Evolutionary conservation across 2,113 vertebrate genomes (phyloP).

Genomic region (Lycocorax pyrrhopterus): DNA sequence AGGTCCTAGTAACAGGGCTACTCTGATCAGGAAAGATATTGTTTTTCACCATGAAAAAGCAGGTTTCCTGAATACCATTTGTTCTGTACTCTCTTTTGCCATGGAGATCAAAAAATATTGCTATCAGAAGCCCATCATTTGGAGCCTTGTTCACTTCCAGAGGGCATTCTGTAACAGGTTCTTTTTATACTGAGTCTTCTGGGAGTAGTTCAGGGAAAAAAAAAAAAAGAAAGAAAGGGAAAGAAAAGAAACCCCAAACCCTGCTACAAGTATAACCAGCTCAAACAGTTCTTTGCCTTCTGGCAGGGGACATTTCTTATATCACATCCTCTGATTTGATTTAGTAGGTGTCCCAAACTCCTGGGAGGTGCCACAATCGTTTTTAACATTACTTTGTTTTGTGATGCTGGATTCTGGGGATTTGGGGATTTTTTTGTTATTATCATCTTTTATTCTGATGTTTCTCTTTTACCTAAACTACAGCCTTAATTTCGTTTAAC

Average conservation of each 20-base stretch:
- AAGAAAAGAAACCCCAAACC: not conserved
- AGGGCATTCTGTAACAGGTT: not conserved
- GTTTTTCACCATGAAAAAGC: not conserved
- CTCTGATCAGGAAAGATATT: not conserved
- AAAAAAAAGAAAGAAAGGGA: too few species aligned
- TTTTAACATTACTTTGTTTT: not conserved
- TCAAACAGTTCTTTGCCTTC: conserved; percentile 16
- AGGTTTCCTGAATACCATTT: not conserved
- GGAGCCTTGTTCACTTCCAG: not conserved
- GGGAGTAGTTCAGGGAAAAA: not conserved
- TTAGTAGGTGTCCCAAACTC: not conserved
- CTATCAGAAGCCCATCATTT: not conserved
- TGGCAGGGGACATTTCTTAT: not conserved
- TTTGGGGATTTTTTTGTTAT: not conserved
- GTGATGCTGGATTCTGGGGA: not conserved
- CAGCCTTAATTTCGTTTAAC: not conserved
- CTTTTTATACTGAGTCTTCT: not conserved
- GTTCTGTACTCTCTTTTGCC: not conserved
- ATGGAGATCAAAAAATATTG: not conserved
- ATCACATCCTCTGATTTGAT: not conserved
- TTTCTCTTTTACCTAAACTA: not conserved
- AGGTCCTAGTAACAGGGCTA: not conserved
- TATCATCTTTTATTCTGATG: not conserved
- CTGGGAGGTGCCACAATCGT: not conserved
- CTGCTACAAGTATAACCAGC: not conserved